Percentiles rank a stretch among this genome's conserved stretches.
Evolutionary conservation across 1,140 invertebrate genomes (phyloP).

Genomic region (Euglossa dilemma): DNA sequence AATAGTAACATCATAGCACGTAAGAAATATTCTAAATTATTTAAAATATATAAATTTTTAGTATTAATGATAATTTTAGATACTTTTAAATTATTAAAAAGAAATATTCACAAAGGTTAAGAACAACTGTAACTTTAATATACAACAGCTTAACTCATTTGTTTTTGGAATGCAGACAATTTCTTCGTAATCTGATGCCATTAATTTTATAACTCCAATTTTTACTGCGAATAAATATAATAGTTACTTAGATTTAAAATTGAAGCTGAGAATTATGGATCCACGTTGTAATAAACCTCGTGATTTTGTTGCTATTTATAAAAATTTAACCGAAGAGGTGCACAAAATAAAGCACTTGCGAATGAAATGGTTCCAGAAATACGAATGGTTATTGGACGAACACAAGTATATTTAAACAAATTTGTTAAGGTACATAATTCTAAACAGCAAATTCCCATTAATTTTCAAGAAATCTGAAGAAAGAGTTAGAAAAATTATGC

Average conservation of each 20-base stretch:
- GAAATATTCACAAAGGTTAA: not conserved
- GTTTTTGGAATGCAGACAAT: not conserved
- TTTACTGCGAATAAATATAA: not conserved
- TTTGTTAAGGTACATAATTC: too few species aligned
- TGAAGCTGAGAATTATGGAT: slow-evolving; percentile 54
- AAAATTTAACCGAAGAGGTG: slow-evolving; percentile 56
- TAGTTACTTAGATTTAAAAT: not conserved
- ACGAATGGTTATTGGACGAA: slow-evolving; percentile 67
- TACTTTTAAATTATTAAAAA: too few species aligned
- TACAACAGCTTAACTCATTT: not conserved
- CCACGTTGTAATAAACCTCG: slow-evolving; percentile 50
- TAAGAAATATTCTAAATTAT: too few species aligned
- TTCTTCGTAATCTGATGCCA: not conserved
- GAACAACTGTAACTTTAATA: not conserved
- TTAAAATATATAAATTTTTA: not conserved
- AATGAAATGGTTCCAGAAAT: slow-evolving; percentile 66
- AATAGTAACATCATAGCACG: not conserved
- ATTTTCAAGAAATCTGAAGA: slow-evolving; percentile 52
- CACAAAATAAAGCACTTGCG: slow-evolving; percentile 55
- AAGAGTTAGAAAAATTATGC: slow-evolving; percentile 56
- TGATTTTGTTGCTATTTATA: slow-evolving; percentile 62
- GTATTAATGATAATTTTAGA: not conserved
- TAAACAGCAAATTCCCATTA: not conserved
- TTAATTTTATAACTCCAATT: not conserved
- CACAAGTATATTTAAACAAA: slow-evolving; percentile 55